Percentiles rank a stretch among this genome's conserved stretches.
These are phyloP conservation scores for Hirtodrosophila trivittata DNA, from an alignment of 2,888 invertebrate species.

Conservation along the genomic window DNA sequence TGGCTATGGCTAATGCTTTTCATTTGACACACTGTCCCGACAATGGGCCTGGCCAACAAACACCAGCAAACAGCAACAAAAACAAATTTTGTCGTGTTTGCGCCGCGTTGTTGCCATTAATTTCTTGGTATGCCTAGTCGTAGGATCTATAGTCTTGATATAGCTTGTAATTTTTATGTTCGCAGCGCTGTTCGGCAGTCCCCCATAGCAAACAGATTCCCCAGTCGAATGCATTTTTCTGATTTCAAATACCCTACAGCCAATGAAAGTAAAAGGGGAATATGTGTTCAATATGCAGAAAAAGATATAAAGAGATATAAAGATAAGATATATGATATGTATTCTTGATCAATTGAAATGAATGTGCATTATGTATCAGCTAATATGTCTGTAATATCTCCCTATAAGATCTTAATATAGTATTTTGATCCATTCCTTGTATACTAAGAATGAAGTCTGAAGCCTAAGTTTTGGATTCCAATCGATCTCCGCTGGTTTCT, in stretches of 20 bases:
- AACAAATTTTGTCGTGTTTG: slow-evolving; percentile 80
- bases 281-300: neutral
- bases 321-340: too few relatives aligned
- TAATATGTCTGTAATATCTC: too few relatives aligned
- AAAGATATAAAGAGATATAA: too few relatives aligned
- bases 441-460: too few relatives aligned
- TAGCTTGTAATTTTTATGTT: slow-evolving; percentile 76
- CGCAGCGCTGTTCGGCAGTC: slow-evolving; percentile 65
- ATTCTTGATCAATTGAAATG: too few relatives aligned
- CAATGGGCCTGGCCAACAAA: slow-evolving; percentile 56
- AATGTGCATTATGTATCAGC: too few relatives aligned
- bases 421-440: too few relatives aligned
- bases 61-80: slow-evolving; percentile 27
- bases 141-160: slow-evolving; percentile 58
- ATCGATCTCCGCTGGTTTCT: too few relatives aligned
- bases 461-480: too few relatives aligned
- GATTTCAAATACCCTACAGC: neutral
- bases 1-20: slow-evolving; percentile 55
- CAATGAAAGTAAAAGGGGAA: neutral
- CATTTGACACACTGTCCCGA: slow-evolving; percentile 54
- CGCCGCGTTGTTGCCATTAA: slow-evolving; percentile 77
- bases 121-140: slow-evolving; percentile 56
- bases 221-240: neutral
- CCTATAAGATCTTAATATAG: too few relatives aligned
- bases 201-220: neutral